Conservation (phyloP, 2,113 vertebrate genomes). For the Oncorhynchus mykiss region DNA sequence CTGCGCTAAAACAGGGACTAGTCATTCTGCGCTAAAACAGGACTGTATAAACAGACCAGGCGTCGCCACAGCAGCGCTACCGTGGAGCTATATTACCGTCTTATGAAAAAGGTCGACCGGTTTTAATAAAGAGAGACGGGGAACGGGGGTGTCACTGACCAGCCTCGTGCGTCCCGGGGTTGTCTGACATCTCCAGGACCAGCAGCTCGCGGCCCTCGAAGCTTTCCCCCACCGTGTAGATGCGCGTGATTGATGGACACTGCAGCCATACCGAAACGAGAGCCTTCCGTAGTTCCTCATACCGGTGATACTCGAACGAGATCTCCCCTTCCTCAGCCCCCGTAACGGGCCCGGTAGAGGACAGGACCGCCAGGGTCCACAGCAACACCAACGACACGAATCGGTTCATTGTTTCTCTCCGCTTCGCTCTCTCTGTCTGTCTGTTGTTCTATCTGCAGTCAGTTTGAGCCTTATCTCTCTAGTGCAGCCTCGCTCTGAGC, state of each 20-base stretch:
- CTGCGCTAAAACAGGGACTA: no score
- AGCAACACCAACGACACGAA: slow-evolving; percentile 56
- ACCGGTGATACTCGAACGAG: slow-evolving; percentile 96
- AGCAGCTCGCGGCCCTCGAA: slow-evolving; percentile 90
- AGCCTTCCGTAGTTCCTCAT: slow-evolving; percentile 92
- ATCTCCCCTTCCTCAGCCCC: slow-evolving; percentile 61
- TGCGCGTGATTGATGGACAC: slow-evolving; percentile 89
- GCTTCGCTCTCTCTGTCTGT: neutral
- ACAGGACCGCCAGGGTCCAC: slow-evolving; percentile 54
- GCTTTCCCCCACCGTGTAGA: slow-evolving; percentile 96
- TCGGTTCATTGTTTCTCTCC: slow-evolving; percentile 49
- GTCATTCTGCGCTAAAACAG: no score
- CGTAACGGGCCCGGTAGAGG: slow-evolving; percentile 27
- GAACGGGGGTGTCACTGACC: slow-evolving; percentile 73
- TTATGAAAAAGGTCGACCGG: neutral
- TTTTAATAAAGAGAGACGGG: neutral
- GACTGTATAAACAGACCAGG: no score
- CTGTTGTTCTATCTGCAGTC: slow-evolving; percentile 9
- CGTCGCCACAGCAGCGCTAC: no score
- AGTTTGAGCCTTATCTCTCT: neutral
- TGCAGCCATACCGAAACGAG: slow-evolving; percentile 97
- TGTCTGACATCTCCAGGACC: slow-evolving; percentile 93
- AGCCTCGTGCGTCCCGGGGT: slow-evolving; percentile 89
- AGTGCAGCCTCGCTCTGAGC: slow-evolving; percentile 7
- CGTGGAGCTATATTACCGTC: neutral